Base-by-base conservation (phyloP, 1,140 invertebrate genomes). In the Brachionus calyciflorus region DNA sequence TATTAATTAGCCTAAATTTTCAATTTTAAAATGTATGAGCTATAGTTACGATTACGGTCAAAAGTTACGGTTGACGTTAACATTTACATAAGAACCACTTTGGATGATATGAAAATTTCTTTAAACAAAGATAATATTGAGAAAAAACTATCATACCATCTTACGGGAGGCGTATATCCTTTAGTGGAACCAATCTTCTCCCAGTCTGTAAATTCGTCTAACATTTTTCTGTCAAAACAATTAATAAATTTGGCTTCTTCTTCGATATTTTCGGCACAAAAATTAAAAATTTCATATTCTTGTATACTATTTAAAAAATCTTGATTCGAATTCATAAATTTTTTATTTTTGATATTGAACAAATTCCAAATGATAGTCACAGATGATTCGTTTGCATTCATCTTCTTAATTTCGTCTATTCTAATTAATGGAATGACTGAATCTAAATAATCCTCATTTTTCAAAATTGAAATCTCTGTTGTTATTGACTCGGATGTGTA, bases 331-430 rank as follows among this genome's bases (percentile, higher is more conserved):
- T 12, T 21, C 14, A 73, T n/a, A 19, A 40, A 40, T 26, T 73
- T 49, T 33, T 40, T 28, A 10, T 49, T 19, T n/a, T 24, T 5
- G 9, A 14, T 9, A 30, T 73, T 30, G 9, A 73, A 49, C 12
- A 73, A 19, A 73, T 30, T 73, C 69, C 69, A 73, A 10, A 30
- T 73, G 10, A 73, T 14, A 4, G 37, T 73, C 14, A 73, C 41
- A 21, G 12, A 10, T 9, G 37, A 70, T n/a, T 33, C 65, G 2
- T 44, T 12, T 7, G 37, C 21, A 12, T 30, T 5, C n/a, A 26
- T 14, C 30, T 37, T 9, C 26, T 40, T 17, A n/a, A 60, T 30
- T 37, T 60, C n/a, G 10, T 60, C 17, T 37, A 33, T 37, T 33
- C 17, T 33, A 19, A 60, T 37, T 6, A 37, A 7, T 19, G 55